Base-by-base conservation (phyloP, 1,140 invertebrate genomes). In the Drosophila simulans region DNA sequence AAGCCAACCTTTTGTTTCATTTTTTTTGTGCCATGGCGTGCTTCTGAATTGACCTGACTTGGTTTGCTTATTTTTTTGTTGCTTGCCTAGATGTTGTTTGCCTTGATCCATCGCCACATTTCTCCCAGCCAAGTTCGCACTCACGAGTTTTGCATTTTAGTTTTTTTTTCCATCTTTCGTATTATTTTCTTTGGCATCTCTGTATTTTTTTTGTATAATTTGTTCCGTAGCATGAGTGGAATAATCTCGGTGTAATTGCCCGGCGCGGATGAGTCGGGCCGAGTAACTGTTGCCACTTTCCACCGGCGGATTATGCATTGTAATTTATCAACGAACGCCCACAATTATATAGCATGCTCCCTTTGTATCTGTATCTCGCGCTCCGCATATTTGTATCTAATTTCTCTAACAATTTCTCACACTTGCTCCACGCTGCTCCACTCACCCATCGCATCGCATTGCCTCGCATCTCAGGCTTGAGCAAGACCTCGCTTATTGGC, bases 401-500 rank as follows among this genome's bases (percentile, higher is more conserved):
- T 51, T 51, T 40, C 70, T 25, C 73, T 75, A 54, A 89, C 70
- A 85, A 78, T 85, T 82, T 86, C 77, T 86, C 83, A 86, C 78
- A 81, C 82, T 80, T 80, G 80, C 77, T 70, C 72, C 60, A 62
- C 64, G 51, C 45, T 65, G 48, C 46, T 34, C 8, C 27, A 15
- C 77, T 78, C 65, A 58, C 35, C 58, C 40, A 37, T 15, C 40
- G 11, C 2, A 3, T 1, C 13, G 5, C 48, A 37, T 42, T 27
- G 5, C 56, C 7, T n/a, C 27, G 5, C 45, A 34, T 53, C 57
- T 56, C 91, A 97, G 97, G 96, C 84, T 95, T 96, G 45, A 96
- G 96, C 48, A 96, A 96, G 91, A 94, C 96, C 45, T 96, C 96
- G 12, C 92, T 97, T 52, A 96, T 97, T 77, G 95, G 95, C 54